A percentile compares a stretch with the other conserved stretches of the same genome.
These are phyloP conservation scores for Lithophane semibrunnea DNA, from an alignment of 2,888 invertebrate species.

Conservation along the genomic window DNA sequence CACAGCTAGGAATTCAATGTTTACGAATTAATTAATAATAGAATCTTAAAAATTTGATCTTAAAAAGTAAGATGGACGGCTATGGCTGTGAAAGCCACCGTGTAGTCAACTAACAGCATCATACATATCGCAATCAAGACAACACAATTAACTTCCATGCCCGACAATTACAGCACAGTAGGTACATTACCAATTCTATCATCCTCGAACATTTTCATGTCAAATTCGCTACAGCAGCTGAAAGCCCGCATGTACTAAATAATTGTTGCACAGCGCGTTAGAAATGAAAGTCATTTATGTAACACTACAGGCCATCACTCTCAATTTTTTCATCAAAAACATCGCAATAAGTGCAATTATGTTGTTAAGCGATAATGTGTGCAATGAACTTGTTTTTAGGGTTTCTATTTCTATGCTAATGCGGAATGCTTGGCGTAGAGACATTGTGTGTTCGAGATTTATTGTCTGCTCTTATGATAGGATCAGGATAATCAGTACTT, in stretches of 20 bases:
- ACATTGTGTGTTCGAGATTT: background rate
- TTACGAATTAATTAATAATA: no score
- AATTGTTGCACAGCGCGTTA: slow-evolving; percentile 55
- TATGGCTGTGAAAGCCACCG: no score
- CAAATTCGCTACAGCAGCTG: slow-evolving; percentile 48
- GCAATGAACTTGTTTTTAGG: background rate
- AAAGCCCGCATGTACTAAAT: slow-evolving; percentile 53
- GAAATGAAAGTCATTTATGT: slow-evolving; percentile 74
- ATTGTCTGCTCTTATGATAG: background rate
- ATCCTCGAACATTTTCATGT: slow-evolving; percentile 45
- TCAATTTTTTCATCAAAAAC: slow-evolving; percentile 65
- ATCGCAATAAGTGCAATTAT: slow-evolving; percentile 25
- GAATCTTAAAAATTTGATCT: no score
- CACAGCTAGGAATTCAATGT: no score
- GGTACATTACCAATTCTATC: background rate
- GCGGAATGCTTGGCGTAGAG: background rate
- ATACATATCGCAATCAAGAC: no score
- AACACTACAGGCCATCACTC: slow-evolving; percentile 67
- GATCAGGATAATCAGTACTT: background rate
- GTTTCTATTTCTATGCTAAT: background rate
- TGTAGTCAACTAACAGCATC: no score
- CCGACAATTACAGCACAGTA: background rate
- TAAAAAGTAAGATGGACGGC: no score
- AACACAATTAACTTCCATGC: background rate
- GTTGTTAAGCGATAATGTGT: slow-evolving; percentile 24